A percentile compares a stretch with the other conserved stretches of the same genome.
These are phyloP conservation scores for Scolopax rusticola DNA, from an alignment of 2,797 vertebrate species.

Conservation along the genomic window DNA sequence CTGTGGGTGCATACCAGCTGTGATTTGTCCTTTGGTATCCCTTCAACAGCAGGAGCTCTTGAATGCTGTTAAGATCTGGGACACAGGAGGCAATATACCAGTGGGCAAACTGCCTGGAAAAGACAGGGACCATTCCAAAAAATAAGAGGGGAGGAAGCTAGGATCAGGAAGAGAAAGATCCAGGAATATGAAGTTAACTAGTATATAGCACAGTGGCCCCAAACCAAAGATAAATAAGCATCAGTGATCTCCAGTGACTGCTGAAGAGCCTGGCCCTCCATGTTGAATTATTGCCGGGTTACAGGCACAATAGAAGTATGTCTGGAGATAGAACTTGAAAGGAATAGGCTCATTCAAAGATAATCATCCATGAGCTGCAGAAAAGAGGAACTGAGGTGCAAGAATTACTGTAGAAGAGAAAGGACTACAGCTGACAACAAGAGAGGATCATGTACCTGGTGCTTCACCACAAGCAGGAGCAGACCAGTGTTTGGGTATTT, in stretches of 20 bases:
- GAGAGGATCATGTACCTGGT: background rate
- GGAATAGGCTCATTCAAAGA: background rate
- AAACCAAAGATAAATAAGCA: background rate
- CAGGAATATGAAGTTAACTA: background rate
- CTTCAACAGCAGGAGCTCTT: background rate
- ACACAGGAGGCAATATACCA: background rate
- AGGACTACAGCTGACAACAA: background rate
- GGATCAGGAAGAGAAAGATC: background rate
- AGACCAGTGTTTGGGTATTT: background rate
- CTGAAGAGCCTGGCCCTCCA: background rate
- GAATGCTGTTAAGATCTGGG: background rate
- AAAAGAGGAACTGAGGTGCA: background rate
- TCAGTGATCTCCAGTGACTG: background rate
- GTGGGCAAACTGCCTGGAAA: conserved; percentile 10
- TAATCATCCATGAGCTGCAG: background rate
- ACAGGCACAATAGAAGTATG: background rate
- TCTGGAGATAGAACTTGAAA: background rate
- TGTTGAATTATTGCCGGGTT: background rate
- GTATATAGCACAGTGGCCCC: background rate
- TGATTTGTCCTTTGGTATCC: background rate
- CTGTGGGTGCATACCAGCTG: background rate
- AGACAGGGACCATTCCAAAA: background rate
- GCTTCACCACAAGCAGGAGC: background rate
- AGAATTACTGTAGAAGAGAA: background rate
- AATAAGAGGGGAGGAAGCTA: background rate